A percentile compares a stretch with the other conserved stretches of the same genome.
These are phyloP conservation scores for Patella vulgata DNA, from an alignment of 1,140 invertebrate genomes.

Conservation along the genomic window DNA sequence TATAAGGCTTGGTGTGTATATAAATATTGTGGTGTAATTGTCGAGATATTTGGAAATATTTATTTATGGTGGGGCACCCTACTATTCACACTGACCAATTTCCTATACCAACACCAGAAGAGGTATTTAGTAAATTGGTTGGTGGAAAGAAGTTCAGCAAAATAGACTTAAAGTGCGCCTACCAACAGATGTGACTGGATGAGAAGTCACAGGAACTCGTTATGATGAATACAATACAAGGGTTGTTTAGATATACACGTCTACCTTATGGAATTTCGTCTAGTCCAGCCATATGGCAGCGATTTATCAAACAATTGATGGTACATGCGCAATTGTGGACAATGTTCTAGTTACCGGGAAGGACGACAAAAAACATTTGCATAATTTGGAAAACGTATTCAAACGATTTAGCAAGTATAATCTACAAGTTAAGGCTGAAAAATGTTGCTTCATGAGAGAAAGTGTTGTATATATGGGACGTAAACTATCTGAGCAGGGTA, in stretches of 20 bases:
- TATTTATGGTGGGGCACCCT: too few species aligned
- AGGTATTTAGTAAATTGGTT: conserved; percentile 45
- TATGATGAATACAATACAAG: conserved; percentile 61
- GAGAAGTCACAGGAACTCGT: too few species aligned
- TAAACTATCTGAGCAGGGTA: neutral
- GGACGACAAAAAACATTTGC: neutral
- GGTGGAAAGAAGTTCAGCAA: conserved; percentile 46
- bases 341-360: neutral
- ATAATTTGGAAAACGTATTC: neutral
- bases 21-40: conserved; percentile 58
- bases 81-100: conserved; percentile 37
- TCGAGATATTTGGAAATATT: too few species aligned
- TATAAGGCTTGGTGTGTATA: conserved; percentile 57
- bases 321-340: neutral
- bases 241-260: conserved; percentile 63
- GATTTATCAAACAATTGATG: neutral
- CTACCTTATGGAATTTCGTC: conserved; percentile 68
- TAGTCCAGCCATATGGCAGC: neutral
- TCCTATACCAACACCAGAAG: conserved; percentile 48
- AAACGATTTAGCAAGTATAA: neutral
- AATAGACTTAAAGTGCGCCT: conserved; percentile 41
- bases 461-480: neutral
- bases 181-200: conserved; percentile 36
- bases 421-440: neutral
- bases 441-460: neutral